Evolutionary conservation across 2,797 vertebrate species (phyloP), one percentile per base, ranked within the genome.

Genomic region (Poeciliopsis gracilis): DNA sequence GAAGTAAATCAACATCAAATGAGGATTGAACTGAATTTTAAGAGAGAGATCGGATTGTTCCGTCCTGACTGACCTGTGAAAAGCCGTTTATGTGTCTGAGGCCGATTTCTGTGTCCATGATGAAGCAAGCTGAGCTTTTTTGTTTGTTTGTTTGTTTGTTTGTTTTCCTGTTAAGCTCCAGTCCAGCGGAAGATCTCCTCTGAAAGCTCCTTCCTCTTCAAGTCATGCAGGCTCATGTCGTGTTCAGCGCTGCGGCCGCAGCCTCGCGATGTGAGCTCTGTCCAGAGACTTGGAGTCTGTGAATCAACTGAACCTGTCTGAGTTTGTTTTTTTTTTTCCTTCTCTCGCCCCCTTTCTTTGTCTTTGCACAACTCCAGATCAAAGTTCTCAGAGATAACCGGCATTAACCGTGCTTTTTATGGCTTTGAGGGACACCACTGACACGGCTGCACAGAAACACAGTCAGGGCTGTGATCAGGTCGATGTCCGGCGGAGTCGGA

Each of bases 331-430:
- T 70, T 67, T 83, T 88, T 13, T 8, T 36, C 5, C 36, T 53
- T 23, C 1, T 2, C 55, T 25, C 51, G 2, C 28, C 59, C 11
- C 33, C 9, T 43, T 73, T 41, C 23, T 63, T 77, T 77, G 18
- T 81, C 86, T 78, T 88, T 94, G 89, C 93, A 90, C 86, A 91
- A 80, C 72, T 73, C 38, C 80, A 80, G 95, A 90, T 90, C 95
- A 96, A 96, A 96, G 95, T 94, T 95, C 95, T 77, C 84, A 51
- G 83, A 93, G 95, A 95, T 96, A 96, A 96, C 90, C 12, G 76
- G 53, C 47, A 45, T 73, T 80, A 71, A 9, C 45, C 78, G 66
- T 78, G 84, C 3, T 8, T 91, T 94, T 94, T 94, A 94, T 92
- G 77, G 91, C 73, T 82, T 73, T 85, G 85, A 84, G 82, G 78